Conservation (phyloP, 2,888 invertebrate species). For the Pristionchus japonicus region DNA sequence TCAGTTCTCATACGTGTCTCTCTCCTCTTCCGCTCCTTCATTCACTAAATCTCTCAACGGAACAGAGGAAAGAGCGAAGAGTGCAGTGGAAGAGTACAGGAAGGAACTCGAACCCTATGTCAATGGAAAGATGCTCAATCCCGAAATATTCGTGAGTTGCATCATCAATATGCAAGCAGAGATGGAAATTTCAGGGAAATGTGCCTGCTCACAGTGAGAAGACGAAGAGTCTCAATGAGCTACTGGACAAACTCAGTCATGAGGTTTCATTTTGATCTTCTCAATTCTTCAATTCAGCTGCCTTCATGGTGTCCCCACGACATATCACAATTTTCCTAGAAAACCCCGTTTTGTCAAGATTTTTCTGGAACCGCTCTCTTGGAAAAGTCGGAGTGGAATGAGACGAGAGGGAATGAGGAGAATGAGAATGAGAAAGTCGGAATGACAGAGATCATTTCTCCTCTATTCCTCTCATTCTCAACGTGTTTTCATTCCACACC, state of each 20-base stretch:
- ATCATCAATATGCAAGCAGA: not conserved
- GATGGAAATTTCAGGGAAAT: not conserved
- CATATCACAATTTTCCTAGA: too few species aligned
- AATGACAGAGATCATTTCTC: too few species aligned
- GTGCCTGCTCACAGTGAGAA: conserved; percentile 9
- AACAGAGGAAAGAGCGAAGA: conserved; percentile 32
- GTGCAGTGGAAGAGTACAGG: conserved; percentile 23
- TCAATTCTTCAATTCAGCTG: too few species aligned
- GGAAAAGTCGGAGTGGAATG: too few species aligned
- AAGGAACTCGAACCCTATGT: conserved; percentile 29
- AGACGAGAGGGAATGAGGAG: too few species aligned
- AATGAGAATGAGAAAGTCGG: too few species aligned
- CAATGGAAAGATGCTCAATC: conserved; percentile 3
- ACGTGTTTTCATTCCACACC: too few species aligned
- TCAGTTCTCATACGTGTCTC: conserved; percentile 36
- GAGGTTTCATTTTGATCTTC: not conserved
- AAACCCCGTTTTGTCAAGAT: too few species aligned
- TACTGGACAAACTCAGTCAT: not conserved
- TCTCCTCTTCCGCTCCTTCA: not conserved
- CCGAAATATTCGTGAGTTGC: conserved; percentile 27
- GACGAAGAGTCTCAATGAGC: conserved; percentile 23
- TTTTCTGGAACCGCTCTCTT: too few species aligned
- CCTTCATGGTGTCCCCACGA: too few species aligned
- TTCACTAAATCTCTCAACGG: conserved; percentile 28
- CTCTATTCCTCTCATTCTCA: too few species aligned